phyloP scores from a whole-genome alignment of 2,888 invertebrate species.

The Rhodophaea formosa region DNA sequence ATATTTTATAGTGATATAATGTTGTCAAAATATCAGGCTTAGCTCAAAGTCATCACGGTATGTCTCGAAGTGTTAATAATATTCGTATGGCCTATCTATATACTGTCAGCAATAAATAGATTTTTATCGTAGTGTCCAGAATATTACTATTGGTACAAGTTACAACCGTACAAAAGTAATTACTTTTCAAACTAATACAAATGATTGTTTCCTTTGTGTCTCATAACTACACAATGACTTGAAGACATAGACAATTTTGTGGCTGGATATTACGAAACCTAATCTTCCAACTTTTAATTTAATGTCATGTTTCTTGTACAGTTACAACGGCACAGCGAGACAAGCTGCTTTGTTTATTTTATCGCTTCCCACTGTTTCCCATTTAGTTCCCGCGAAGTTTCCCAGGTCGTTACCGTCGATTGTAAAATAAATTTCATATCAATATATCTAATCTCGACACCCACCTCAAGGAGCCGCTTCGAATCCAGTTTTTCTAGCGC shows the following conservation, averaged over 20 bases:
- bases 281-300: neutral
- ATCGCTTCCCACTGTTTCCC: constrained; percentile 15
- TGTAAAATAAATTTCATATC: constrained; percentile 55
- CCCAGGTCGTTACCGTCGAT: constrained; percentile 42
- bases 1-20: no score
- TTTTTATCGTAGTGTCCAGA: no score
- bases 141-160: no score
- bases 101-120: no score
- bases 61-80: no score
- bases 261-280: neutral
- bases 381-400: constrained; percentile 36
- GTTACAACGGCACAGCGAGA: neutral
- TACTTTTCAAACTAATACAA: no score
- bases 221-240: no score
- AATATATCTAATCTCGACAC: constrained; percentile 58
- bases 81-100: no score
- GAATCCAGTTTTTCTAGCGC: constrained; percentile 74
- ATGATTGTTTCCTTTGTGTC: no score
- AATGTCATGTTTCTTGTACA: neutral
- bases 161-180: no score
- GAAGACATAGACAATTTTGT: neutral
- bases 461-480: constrained; percentile 46
- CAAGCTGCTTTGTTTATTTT: constrained; percentile 12
- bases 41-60: no score
- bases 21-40: no score